phyloP scores from a whole-genome alignment of 1,140 invertebrate genomes.

The Cyclina sinensis region DNA sequence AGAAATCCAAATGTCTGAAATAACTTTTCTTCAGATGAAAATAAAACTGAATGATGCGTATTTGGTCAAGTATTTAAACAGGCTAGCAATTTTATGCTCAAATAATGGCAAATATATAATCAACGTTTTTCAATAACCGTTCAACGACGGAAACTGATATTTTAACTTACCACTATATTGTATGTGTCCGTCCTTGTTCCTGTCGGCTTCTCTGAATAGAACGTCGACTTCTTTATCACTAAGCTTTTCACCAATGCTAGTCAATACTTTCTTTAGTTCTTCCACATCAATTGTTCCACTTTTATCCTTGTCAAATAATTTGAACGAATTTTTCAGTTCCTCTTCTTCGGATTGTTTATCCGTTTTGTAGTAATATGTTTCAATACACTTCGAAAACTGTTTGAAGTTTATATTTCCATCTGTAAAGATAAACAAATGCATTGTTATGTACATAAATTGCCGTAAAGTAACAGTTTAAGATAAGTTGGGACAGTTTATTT shows the following conservation, averaged over 20 bases:
- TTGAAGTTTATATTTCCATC: background rate
- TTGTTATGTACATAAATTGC: background rate
- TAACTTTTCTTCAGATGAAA: too few relatives aligned
- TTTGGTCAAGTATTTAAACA: too few relatives aligned
- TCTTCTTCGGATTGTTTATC: background rate
- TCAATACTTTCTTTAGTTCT: slow-evolving; percentile 30
- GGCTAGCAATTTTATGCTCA: too few relatives aligned
- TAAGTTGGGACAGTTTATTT: too few relatives aligned
- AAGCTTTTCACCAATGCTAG: slow-evolving; percentile 34
- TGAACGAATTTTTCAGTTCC: slow-evolving; percentile 1
- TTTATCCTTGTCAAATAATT: slow-evolving; percentile 38
- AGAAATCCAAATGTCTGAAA: too few relatives aligned
- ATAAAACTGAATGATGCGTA: too few relatives aligned
- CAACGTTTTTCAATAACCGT: too few relatives aligned
- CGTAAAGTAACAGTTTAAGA: too few relatives aligned
- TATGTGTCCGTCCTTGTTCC: slow-evolving; percentile 29
- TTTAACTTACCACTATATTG: slow-evolving; percentile 17
- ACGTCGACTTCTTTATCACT: slow-evolving; percentile 15
- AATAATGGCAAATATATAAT: too few relatives aligned
- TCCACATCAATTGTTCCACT: slow-evolving; percentile 12
- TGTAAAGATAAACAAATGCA: background rate
- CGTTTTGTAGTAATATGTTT: background rate
- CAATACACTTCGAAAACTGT: slow-evolving; percentile 4
- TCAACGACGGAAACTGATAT: too few relatives aligned
- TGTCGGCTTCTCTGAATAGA: slow-evolving; percentile 30